Percentiles rank a stretch among this genome's conserved stretches.
phyloP scores from a whole-genome alignment of 2,113 vertebrate genomes.

The Grantiella picta region DNA sequence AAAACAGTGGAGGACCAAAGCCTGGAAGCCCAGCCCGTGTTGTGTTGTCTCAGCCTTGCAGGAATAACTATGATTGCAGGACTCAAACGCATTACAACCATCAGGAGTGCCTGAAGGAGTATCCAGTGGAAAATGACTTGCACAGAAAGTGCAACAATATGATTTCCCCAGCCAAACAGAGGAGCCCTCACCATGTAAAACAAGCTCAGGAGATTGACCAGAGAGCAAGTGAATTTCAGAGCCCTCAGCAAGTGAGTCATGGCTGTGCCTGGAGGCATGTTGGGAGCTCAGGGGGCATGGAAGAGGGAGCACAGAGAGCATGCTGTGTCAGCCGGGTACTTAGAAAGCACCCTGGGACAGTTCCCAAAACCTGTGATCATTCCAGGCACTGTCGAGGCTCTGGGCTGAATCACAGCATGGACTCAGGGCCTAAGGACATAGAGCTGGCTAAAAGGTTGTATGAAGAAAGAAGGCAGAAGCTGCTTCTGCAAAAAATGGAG shows the following conservation, averaged over 20 bases:
- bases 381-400: neutral
- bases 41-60: neutral
- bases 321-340: neutral
- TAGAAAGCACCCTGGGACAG: neutral
- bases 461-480: slow-evolving; percentile 81
- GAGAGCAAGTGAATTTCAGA: slow-evolving; percentile 4
- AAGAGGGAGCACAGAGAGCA: too few species aligned
- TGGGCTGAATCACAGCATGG: neutral
- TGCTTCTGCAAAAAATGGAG: slow-evolving; percentile 91
- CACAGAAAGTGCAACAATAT: slow-evolving; percentile 31
- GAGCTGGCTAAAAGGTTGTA: slow-evolving; percentile 71
- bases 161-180: slow-evolving; percentile 2
- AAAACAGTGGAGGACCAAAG: slow-evolving; percentile 13
- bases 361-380: slow-evolving; percentile 7
- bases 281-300: neutral
- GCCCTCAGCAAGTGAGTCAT: neutral
- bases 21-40: neutral
- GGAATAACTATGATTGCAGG: slow-evolving; percentile 20
- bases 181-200: neutral
- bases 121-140: neutral
- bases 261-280: neutral
- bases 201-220: neutral
- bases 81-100: neutral
- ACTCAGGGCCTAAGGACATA: neutral
- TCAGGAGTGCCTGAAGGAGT: neutral